These are phyloP conservation scores for Chrysaora quinquecirrha DNA, from an alignment of 30 jellyfish, hydroid and myxozoan species.

Conservation along the genomic window DNA sequence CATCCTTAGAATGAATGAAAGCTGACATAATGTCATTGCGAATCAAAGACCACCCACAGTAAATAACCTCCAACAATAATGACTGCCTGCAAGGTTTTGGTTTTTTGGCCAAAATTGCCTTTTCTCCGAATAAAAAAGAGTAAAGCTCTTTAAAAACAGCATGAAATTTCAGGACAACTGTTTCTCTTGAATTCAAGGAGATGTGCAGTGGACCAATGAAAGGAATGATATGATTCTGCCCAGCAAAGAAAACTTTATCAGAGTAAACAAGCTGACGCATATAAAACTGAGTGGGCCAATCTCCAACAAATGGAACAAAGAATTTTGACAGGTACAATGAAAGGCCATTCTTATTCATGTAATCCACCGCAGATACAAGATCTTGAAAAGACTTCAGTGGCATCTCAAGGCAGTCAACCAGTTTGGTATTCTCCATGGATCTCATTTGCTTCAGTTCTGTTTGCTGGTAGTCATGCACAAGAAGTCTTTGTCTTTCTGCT, in stretches of 20 bases:
- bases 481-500: conserved; percentile 1
- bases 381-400: conserved; percentile 38
- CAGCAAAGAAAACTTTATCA: background rate
- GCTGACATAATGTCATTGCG: conserved; percentile 9
- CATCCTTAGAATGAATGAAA: background rate
- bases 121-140: background rate
- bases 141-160: background rate
- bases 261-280: conserved; percentile 1
- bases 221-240: background rate
- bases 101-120: background rate
- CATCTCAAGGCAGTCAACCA: conserved; percentile 26
- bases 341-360: background rate
- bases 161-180: background rate
- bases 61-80: background rate
- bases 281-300: conserved; percentile 13
- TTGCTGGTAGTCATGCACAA: conserved; percentile 20
- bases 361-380: background rate
- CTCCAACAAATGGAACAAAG: conserved; percentile 14
- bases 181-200: conserved; percentile 7
- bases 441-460: conserved; percentile 5
- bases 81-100: background rate
- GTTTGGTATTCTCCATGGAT: conserved; percentile 16
- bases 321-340: background rate
- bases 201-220: background rate
- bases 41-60: background rate